Base-by-base conservation (phyloP, 1,140 invertebrate species). In the Drosophila ercepeae region DNA sequence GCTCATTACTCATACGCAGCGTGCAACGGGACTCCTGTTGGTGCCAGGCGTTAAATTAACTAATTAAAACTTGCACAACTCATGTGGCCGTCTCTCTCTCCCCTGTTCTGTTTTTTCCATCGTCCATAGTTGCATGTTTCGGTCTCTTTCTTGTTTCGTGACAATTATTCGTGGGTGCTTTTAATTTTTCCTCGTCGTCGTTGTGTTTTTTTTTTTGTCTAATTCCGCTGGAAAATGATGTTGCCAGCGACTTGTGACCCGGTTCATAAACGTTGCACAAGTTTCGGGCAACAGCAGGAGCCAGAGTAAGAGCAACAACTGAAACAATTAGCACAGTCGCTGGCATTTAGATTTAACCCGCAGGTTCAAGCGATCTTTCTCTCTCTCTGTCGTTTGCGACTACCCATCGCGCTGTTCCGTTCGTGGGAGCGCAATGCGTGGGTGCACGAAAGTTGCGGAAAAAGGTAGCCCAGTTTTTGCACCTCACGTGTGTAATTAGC, bases 1-100 rank as follows among this genome's bases (percentile, higher is more conserved):
- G 49, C 70, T 75, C 72, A 86, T 86, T 88, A 82, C 82, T 86
- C 77, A 82, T 86, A 88, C 82, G 77, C 82, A 59, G 57, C 34
- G 36, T 72, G 71, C 52, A 72, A 61, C 45, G 59, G 65, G 53
- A 48, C 65, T 84, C 63, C 61, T 65, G 64, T 75, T 75, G 82
- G 68, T 64, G 82, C 78, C 77, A 78, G 58, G 65, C 82, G 77
- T 78, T 88, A 78, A 88, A 88, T 88, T 88, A 88, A 88, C 82
- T 88, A 88, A 88, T 88, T 88, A 88, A 88, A 88, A 88, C 73
- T 88, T 88, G 69, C 60, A 75, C 69, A 88, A 68, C 81, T 76
- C 54, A 34, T 67, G 50, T 23, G 44, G 53, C 51, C 44, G 36
- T 49, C 68, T 72, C 46, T 19, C n/a, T n/a, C n/a, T n/a, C n/a